Conservation (phyloP, 92 coral and sea anemone species). For the Ricordea florida region DNA sequence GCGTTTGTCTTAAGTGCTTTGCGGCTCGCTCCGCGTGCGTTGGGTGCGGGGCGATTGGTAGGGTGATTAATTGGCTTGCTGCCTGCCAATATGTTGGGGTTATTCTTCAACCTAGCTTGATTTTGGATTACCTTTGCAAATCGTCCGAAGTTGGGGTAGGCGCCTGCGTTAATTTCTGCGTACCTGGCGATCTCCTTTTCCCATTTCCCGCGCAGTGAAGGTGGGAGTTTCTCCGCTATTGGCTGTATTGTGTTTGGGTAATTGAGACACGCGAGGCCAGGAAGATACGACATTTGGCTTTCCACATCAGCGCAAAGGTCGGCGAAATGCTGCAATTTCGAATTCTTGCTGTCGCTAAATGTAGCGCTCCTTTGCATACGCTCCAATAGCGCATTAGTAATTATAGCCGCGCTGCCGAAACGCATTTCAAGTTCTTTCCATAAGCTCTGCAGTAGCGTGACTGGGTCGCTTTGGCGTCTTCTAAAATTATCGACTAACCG, state of each 20-base stretch:
- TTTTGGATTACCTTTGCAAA: conserved; percentile 29
- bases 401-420: conserved; percentile 48
- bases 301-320: conserved; percentile 61
- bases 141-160: conserved; percentile 21
- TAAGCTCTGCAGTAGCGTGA: conserved; percentile 24
- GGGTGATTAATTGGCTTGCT: background rate
- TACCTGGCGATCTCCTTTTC: conserved; percentile 44
- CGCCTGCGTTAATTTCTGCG: conserved; percentile 7
- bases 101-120: conserved; percentile 49
- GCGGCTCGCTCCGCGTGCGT: background rate
- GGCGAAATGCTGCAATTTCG: conserved; percentile 37
- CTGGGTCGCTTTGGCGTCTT: conserved; percentile 51
- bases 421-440: conserved; percentile 57
- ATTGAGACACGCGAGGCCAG: conserved; percentile 52
- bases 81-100: conserved; percentile 48
- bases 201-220: conserved; percentile 36
- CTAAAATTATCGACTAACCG: conserved; percentile 42
- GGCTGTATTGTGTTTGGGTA: conserved; percentile 54
- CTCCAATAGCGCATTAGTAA: conserved; percentile 39
- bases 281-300: conserved; percentile 36
- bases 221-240: conserved; percentile 32
- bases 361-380: conserved; percentile 25
- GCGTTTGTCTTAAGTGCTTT: conserved; percentile 4
- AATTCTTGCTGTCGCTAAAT: conserved; percentile 30
- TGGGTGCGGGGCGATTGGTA: background rate